Base-by-base conservation (phyloP, 2,113 vertebrate species). In the Hiodon alosoides region DNA sequence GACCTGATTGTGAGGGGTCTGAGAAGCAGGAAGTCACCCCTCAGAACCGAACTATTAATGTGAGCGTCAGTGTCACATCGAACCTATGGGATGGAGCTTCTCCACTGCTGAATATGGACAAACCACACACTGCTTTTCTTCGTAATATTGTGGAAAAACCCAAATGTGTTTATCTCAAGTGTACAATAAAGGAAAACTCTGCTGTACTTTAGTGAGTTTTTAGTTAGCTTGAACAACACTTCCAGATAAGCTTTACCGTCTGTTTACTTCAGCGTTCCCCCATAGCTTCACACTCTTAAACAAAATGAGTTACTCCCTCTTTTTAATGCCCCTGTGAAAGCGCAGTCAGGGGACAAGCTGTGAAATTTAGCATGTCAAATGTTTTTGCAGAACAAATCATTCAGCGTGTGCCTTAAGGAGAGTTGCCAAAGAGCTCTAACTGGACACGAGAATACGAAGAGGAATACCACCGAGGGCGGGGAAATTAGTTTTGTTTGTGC, bases 341-440 rank as follows among this genome's bases (percentile, higher is more conserved):
- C 58, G 72, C 55, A 17, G 54, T 70, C 61, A 73, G 78, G 66
- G 72, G 67, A 57, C 47, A 58, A 76, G 67, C 75, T 47, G n/a
- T 51, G 57, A 11, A 74, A 78, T 79, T 75, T 65, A 80, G 80
- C 50, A 51, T 80, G 77, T 84, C 80, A 85, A 78, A 69, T 77
- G 52, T 68, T 66, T 47, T 55, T 31, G 9, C 60, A n/a, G 11
- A 31, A 31, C 65, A 53, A 83, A 75, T 78, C 3, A 3, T 71
- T 74, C 47, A 66, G 13, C 7, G 64, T 72, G 52, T 51, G 76
- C 54, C n/a, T 64, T 53, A 47, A 67, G n/a, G 69, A 8, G 31
- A 61, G 46, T 5, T 14, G 57, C 64, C 57, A 72, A 11, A 3
- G 7, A 11, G 47, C 14, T 57, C 70, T 48, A 17, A 31, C 67